phyloP scores from a whole-genome alignment of 2,797 vertebrate species.

The Enteromius radiatus region DNA sequence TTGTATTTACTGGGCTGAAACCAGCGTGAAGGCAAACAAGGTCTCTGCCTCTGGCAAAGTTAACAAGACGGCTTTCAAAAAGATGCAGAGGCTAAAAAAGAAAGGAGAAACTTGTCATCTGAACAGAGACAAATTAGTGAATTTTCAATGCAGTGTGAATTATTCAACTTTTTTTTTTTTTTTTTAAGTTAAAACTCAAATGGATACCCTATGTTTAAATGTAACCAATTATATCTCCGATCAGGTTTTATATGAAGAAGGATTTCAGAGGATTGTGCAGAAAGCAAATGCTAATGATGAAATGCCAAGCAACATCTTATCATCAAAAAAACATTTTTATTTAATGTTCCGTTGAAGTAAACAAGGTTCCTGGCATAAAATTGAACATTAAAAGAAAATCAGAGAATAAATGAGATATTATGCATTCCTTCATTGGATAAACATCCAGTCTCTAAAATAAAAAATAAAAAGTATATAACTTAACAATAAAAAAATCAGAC shows the following conservation, averaged over 20 bases:
- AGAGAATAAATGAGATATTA: slow-evolving; percentile 80
- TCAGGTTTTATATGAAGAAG: slow-evolving; percentile 8
- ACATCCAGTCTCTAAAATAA: slow-evolving; percentile 83
- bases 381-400: slow-evolving; percentile 73
- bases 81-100: slow-evolving; percentile 23
- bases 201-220: slow-evolving; percentile 13
- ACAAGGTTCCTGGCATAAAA: slow-evolving; percentile 72
- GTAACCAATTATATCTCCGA: slow-evolving; percentile 4
- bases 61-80: slow-evolving; percentile 17
- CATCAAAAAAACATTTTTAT: slow-evolving; percentile 74
- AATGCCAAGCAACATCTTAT: slow-evolving; percentile 57
- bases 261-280: neutral
- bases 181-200: neutral
- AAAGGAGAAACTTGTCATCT: slow-evolving; percentile 40
- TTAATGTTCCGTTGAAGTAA: slow-evolving; percentile 79
- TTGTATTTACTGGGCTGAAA: slow-evolving; percentile 47
- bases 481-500: slow-evolving; percentile 75
- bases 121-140: slow-evolving; percentile 55
- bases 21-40: slow-evolving; percentile 47
- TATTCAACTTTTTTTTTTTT: slow-evolving; percentile 14
- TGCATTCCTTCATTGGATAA: slow-evolving; percentile 85
- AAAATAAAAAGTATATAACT: slow-evolving; percentile 78
- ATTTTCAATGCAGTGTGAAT: slow-evolving; percentile 48
- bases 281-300: slow-evolving; percentile 38
- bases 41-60: slow-evolving; percentile 16